These are phyloP conservation scores for Gila orcuttii DNA, from an alignment of 2,113 vertebrate species.

Conservation along the genomic window DNA sequence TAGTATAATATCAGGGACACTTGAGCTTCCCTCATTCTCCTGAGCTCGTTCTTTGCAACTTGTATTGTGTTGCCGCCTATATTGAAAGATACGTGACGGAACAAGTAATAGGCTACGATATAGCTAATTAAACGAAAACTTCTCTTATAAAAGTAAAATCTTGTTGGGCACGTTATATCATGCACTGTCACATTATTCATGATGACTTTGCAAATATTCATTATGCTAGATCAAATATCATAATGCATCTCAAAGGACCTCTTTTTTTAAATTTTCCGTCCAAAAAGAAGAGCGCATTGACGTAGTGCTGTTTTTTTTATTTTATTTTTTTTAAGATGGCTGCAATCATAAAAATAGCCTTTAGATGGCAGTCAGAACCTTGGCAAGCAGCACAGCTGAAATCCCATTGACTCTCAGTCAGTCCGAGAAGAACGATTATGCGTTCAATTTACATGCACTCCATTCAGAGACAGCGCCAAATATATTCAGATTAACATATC, in stretches of 20 bases:
- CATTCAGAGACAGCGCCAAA: not conserved
- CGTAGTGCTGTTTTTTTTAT: not conserved
- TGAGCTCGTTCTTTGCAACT: not conserved
- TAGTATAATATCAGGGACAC: slow-evolving; percentile 36
- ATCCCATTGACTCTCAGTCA: slow-evolving; percentile 54
- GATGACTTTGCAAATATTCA: not conserved
- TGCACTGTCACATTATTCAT: not conserved
- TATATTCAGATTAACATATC: slow-evolving; percentile 4
- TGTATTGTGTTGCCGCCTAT: not conserved
- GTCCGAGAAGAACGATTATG: slow-evolving; percentile 59
- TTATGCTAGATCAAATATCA: not conserved
- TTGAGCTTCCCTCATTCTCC: slow-evolving; percentile 14
- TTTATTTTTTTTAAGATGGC: not conserved
- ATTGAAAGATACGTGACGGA: not conserved
- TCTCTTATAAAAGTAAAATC: not conserved
- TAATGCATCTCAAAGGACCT: not conserved
- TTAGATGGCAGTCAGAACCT: slow-evolving; percentile 83
- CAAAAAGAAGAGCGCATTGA: slow-evolving; percentile 32
- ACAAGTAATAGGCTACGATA: no score
- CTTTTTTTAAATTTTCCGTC: slow-evolving; percentile 30
- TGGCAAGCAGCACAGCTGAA: slow-evolving; percentile 58
- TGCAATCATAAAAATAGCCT: slow-evolving; percentile 66
- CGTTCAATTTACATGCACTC: slow-evolving; percentile 11
- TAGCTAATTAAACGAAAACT: not conserved
- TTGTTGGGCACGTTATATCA: not conserved